Evolutionary conservation across 2,797 vertebrate species (phyloP).

Genomic region (Caiman crocodilus): DNA sequence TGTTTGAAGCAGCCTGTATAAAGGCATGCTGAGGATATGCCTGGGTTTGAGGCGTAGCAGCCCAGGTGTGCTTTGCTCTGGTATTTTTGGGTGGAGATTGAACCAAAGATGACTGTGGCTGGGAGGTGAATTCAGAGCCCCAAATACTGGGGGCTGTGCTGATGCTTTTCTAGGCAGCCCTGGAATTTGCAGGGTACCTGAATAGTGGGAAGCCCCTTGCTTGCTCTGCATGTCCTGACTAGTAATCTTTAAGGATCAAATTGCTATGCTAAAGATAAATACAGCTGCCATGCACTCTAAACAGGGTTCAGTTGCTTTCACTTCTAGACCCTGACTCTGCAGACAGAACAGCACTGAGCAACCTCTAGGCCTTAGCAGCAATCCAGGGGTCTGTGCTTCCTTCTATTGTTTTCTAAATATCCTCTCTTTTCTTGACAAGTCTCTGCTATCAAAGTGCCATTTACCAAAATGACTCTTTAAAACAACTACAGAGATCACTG

Average conservation of each 20-base stretch:
- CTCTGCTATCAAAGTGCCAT: neutral
- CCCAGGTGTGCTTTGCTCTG: neutral
- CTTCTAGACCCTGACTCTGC: neutral
- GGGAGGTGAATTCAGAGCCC: neutral
- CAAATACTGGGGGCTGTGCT: neutral
- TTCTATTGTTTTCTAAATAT: conserved; percentile 9
- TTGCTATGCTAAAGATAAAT: neutral
- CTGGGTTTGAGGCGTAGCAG: no score
- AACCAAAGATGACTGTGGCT: neutral
- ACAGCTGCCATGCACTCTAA: neutral
- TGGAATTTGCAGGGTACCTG: neutral
- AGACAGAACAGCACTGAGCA: neutral
- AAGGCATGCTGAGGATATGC: neutral
- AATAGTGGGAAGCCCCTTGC: neutral
- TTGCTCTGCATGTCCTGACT: neutral
- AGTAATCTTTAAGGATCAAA: neutral
- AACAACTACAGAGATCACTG: neutral
- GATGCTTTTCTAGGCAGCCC: neutral
- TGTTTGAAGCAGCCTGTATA: neutral
- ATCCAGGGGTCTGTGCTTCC: neutral
- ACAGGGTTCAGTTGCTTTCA: neutral
- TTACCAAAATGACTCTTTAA: fast-evolving
- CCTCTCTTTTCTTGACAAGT: conserved; percentile 15
- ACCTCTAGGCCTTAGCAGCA: neutral
- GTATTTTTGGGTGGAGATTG: neutral